Percentiles rank a stretch among this genome's conserved stretches.
These are phyloP conservation scores for Sapajus apella DNA, from an alignment of 2,113 vertebrate species.

Conservation along the genomic window DNA sequence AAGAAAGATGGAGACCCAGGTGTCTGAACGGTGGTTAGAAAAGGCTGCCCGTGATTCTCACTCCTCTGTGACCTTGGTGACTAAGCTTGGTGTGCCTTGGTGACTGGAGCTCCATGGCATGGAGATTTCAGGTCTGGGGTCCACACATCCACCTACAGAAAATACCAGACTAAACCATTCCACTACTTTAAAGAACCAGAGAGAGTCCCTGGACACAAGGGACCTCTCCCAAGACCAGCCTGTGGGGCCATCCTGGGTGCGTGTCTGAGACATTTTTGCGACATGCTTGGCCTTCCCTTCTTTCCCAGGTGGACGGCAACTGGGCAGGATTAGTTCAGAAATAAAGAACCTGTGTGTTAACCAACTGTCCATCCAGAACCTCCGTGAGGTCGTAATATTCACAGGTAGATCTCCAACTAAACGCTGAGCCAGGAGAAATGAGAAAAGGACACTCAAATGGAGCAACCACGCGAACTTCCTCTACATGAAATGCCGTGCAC, in stretches of 20 bases:
- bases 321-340: background rate
- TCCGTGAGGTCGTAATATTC: background rate
- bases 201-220: fast-evolving
- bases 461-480: background rate
- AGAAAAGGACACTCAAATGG: background rate
- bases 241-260: fast-evolving
- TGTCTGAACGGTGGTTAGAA: fast-evolving
- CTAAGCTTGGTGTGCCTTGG: background rate
- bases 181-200: fast-evolving
- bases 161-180: fast-evolving
- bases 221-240: fast-evolving
- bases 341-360: background rate
- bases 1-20: fast-evolving
- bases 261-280: fast-evolving
- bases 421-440: background rate
- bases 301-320: background rate
- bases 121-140: background rate
- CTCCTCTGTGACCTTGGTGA: background rate
- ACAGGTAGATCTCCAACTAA: background rate
- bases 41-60: background rate
- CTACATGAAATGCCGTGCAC: fast-evolving
- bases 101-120: fast-evolving
- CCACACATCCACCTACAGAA: background rate
- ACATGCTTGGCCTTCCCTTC: background rate
- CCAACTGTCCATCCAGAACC: too few relatives aligned